phyloP scores from a whole-genome alignment of 1,140 invertebrate species.

The Belonocnema kinseyi region DNA sequence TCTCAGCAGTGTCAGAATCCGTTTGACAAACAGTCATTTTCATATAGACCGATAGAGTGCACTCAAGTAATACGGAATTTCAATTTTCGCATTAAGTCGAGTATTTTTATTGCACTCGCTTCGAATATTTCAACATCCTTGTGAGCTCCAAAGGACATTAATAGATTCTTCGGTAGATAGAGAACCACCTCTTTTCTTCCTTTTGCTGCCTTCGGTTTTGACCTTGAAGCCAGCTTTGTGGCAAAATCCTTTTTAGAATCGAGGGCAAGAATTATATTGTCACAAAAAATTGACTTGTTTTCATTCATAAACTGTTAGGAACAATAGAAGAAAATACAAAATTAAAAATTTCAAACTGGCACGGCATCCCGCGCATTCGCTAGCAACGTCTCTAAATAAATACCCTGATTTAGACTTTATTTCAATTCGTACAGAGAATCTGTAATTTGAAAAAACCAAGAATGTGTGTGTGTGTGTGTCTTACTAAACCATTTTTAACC shows the following conservation, averaged over 20 bases:
- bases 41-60: background rate
- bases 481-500: too few relatives aligned
- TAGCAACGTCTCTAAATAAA: too few relatives aligned
- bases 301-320: too few relatives aligned
- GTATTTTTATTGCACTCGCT: background rate
- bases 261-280: background rate
- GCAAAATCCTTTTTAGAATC: background rate
- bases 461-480: too few relatives aligned
- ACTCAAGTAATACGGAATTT: background rate
- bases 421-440: too few relatives aligned
- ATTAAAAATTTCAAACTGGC: too few relatives aligned
- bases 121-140: constrained; percentile 14
- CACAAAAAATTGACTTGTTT: too few relatives aligned
- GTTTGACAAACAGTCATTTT: background rate
- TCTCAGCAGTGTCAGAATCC: too few relatives aligned
- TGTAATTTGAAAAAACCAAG: too few relatives aligned
- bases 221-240: background rate
- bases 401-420: too few relatives aligned
- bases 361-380: too few relatives aligned
- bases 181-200: background rate
- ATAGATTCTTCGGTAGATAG: constrained; percentile 10
- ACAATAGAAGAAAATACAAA: too few relatives aligned
- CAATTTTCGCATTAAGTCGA: constrained; percentile 2
- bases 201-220: background rate
- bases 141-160: background rate